These are phyloP conservation scores for Nymphalis polychloros DNA, from an alignment of 2,888 invertebrate species.

Conservation along the genomic window DNA sequence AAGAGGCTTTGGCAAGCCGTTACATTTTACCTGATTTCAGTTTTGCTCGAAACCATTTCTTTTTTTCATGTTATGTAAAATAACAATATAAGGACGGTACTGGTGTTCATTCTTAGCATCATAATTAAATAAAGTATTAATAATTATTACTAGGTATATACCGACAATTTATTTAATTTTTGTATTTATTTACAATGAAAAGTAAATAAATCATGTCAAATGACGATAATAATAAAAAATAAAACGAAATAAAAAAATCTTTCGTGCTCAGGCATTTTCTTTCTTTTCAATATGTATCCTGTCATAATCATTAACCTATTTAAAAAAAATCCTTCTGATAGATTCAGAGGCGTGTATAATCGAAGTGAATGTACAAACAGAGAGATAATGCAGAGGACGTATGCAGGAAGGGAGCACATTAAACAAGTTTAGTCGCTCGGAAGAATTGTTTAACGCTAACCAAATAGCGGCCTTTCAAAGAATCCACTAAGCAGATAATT, in stretches of 20 bases:
- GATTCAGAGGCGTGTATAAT: slow-evolving; percentile 70
- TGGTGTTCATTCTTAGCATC: too few relatives aligned
- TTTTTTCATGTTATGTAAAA: too few relatives aligned
- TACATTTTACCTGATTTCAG: too few relatives aligned
- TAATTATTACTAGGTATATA: too few relatives aligned
- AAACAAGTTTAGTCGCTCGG: slow-evolving; percentile 70
- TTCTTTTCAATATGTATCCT: slow-evolving; percentile 24
- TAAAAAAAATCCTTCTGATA: slow-evolving; percentile 33
- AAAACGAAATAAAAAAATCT: background rate
- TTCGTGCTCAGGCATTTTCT: background rate
- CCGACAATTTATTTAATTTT: too few relatives aligned
- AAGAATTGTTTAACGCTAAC: slow-evolving; percentile 80
- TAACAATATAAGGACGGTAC: too few relatives aligned
- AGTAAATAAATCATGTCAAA: too few relatives aligned
- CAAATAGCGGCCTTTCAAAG: slow-evolving; percentile 74
- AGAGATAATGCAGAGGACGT: slow-evolving; percentile 57
- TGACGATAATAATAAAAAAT: background rate
- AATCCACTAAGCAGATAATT: slow-evolving; percentile 79
- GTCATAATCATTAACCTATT: slow-evolving; percentile 4
- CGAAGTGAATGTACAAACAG: slow-evolving; percentile 72
- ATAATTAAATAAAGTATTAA: too few relatives aligned
- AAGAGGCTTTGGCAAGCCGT: too few relatives aligned
- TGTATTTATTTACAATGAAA: too few relatives aligned
- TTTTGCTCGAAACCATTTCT: too few relatives aligned
- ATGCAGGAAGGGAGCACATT: slow-evolving; percentile 66